Evolutionary conservation across 2,888 invertebrate species (phyloP).

Genomic region (Entomobrya multifasciata): DNA sequence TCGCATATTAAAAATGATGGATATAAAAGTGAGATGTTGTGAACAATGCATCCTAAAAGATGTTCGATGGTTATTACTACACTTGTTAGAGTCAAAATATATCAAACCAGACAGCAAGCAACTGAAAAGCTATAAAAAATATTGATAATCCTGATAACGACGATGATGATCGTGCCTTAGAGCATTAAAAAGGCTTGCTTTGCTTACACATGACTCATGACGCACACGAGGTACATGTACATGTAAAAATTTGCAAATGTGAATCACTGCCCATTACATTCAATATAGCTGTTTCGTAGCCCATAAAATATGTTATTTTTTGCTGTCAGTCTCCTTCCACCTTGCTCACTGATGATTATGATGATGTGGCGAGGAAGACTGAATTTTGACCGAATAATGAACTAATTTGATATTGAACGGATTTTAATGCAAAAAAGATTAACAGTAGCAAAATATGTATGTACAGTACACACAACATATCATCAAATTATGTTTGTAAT

Average conservation of each 20-base stretch:
- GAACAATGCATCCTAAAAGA: neutral
- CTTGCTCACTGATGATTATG: neutral
- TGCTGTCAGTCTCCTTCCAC: neutral
- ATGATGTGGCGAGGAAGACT: too few species aligned
- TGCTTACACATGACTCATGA: too few species aligned
- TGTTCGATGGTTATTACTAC: neutral
- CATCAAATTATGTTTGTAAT: slow-evolving; percentile 33
- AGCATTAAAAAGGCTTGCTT: slow-evolving; percentile 12
- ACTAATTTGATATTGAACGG: neutral
- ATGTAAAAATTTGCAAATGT: neutral
- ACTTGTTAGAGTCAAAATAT: neutral
- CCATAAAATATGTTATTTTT: slow-evolving; percentile 13
- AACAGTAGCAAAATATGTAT: neutral
- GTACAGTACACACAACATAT: neutral
- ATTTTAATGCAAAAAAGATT: slow-evolving; percentile 20
- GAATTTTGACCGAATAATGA: slow-evolving; percentile 17
- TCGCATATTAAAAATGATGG: neutral
- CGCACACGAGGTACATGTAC: neutral
- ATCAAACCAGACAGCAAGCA: too few species aligned
- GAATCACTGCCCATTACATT: neutral
- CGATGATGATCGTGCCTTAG: neutral
- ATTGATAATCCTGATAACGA: neutral
- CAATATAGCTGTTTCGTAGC: too few species aligned
- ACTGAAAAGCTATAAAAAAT: neutral
- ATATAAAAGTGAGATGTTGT: neutral